These are phyloP conservation scores for Ceyx margarethae DNA, from an alignment of 2,113 vertebrate genomes.

Conservation along the genomic window DNA sequence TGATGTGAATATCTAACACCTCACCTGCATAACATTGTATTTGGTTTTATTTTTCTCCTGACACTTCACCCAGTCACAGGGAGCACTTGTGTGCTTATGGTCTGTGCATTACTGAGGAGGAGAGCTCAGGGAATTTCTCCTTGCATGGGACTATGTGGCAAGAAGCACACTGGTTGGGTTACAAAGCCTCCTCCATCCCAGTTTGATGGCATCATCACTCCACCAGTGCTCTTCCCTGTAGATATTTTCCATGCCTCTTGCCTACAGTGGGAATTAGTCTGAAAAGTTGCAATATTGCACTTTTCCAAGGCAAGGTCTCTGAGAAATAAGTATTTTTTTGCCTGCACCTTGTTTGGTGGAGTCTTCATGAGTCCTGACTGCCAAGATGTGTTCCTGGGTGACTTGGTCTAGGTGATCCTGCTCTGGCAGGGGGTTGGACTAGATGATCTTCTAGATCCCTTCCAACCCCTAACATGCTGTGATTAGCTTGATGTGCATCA, in stretches of 20 bases:
- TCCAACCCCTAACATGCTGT: too few relatives aligned
- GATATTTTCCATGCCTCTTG: not conserved
- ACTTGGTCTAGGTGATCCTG: too few relatives aligned
- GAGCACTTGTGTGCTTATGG: not conserved
- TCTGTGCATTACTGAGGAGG: not conserved
- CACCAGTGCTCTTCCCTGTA: not conserved
- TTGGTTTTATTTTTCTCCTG: not conserved
- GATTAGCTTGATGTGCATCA: not conserved
- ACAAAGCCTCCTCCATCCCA: too few relatives aligned
- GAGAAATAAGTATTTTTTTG: not conserved
- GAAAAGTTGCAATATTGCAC: not conserved
- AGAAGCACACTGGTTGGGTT: not conserved
- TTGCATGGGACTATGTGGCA: not conserved
- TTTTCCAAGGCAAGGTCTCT: not conserved
- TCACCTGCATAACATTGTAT: accelerated
- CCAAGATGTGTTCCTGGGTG: too few relatives aligned
- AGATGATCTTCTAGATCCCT: too few relatives aligned
- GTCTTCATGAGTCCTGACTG: not conserved
- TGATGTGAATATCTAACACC: not conserved
- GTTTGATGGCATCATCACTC: not conserved
- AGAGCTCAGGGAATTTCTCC: not conserved
- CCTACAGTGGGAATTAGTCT: not conserved
- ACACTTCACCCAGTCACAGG: not conserved
- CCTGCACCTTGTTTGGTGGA: not conserved
- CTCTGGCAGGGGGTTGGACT: too few relatives aligned